Base-by-base conservation (phyloP, 2,888 invertebrate species). In the Dicyrtoma fusca region DNA sequence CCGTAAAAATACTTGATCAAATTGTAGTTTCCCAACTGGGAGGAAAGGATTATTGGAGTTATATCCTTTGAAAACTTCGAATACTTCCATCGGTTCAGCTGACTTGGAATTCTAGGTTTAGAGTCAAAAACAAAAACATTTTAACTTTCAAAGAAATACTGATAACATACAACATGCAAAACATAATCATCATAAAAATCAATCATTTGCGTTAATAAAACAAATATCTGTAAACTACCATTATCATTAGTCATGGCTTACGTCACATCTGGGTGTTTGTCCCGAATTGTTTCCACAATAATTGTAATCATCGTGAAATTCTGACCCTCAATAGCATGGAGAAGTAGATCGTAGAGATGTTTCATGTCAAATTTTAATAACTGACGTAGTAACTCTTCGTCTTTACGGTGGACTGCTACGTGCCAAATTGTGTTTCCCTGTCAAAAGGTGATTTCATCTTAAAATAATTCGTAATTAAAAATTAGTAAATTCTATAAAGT, bases 11-110 rank as follows among this genome's bases (percentile, higher is more conserved):
- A 83, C 77, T 88, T 86, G 57, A 91, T 88, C 55, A 90, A 87
- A 81, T 91, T 89, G 81, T 88, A 90, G 81, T 89, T 88, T 8
- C 90, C 90, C 79, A 86, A 86, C 81, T 89, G 89, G 4, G 91
- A 89, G 11, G 91, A 90, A 14, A 91, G 84, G 62, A 89, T 87
- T 34, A 91, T 83, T 0, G 91, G 91, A 0, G 90, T 91, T 8
- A 90, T 86, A 81, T 90, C 88, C 14, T 88, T 87, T 0, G 90
- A 88, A 82, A 89, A 91, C 81, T 89, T 88, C 0, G 88, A 82
- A 76, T 86, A 51, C 26, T 61, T 64, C 69, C 69, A 69, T 17
- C 69, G 44, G 1, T 1, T 13, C 14, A 69, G 23, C 13, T 42
- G 8, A 23, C 57, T 57, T 23, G 23, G 23, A n/a, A 6, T 6